Evolutionary conservation across 2,797 vertebrate genomes (phyloP).

Genomic region (Anguilla megastoma): DNA sequence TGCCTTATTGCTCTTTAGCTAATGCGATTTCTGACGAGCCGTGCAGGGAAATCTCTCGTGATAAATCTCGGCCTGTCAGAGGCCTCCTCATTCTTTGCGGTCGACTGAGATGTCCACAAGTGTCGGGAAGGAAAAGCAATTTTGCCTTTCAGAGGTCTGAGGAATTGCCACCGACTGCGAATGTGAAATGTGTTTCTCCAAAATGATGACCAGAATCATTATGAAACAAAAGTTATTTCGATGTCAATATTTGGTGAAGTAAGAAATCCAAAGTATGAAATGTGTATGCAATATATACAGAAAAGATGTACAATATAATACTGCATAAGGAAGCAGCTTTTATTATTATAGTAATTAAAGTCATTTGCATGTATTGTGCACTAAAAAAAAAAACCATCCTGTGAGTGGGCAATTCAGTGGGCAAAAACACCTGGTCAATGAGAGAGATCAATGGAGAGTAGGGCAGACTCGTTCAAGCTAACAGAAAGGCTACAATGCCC

Average conservation of each 20-base stretch:
- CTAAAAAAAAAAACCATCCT: too few species aligned
- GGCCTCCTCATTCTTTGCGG: not conserved
- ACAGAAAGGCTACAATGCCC: not conserved
- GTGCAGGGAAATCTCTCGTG: not conserved
- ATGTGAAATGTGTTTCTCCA: not conserved
- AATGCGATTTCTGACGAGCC: conserved; percentile 15
- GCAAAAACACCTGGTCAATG: not conserved
- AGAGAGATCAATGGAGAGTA: not conserved
- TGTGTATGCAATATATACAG: not conserved
- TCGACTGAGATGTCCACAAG: conserved; percentile 4
- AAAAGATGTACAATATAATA: not conserved
- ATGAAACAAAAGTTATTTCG: not conserved
- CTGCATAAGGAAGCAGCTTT: not conserved
- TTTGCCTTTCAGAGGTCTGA: conserved; percentile 11
- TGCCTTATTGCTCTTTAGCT: not conserved
- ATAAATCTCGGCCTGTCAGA: conserved; percentile 12
- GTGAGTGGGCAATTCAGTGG: not conserved
- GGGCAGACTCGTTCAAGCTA: not conserved
- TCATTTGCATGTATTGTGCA: too few species aligned
- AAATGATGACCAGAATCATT: not conserved
- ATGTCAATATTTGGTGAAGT: not conserved
- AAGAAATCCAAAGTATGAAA: not conserved
- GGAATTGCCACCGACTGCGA: not conserved
- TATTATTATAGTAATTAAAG: too few species aligned
- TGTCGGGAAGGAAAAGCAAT: not conserved